Percentiles rank a stretch among this genome's conserved stretches.
phyloP scores from a whole-genome alignment of 92 coral and sea anemone genomes.

The Pocillopora meandrina region DNA sequence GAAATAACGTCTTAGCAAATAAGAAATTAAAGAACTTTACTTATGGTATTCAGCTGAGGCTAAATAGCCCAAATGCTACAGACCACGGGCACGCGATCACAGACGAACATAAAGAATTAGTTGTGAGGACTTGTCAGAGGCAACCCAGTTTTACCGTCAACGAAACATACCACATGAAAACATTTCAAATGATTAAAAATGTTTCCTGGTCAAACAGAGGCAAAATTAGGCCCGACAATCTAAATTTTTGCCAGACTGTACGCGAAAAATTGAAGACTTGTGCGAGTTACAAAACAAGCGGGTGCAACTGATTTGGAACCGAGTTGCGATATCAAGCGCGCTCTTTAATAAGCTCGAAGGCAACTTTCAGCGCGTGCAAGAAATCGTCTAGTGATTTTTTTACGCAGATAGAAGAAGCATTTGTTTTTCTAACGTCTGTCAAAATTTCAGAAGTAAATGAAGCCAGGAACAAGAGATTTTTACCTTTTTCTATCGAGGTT shows the following conservation, averaged over 20 bases:
- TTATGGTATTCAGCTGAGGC: too few relatives aligned
- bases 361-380: slow-evolving; percentile 2
- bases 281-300: slow-evolving; percentile 4
- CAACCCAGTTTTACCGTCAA: background rate
- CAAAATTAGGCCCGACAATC: background rate
- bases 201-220: background rate
- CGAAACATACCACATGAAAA: background rate
- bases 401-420: background rate
- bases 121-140: background rate
- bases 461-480: slow-evolving; percentile 5
- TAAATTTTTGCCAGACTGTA: background rate
- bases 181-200: background rate
- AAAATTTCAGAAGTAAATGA: background rate
- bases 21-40: too few relatives aligned
- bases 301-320: slow-evolving; percentile 3
- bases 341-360: background rate
- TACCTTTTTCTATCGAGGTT: slow-evolving; percentile 43
- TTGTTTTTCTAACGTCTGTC: slow-evolving; percentile 9
- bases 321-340: background rate
- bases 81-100: too few relatives aligned
- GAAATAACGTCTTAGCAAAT: too few relatives aligned
- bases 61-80: too few relatives aligned
- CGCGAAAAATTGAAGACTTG: background rate
- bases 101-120: too few relatives aligned
- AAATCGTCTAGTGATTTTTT: background rate